A percentile compares a stretch with the other conserved stretches of the same genome.
phyloP scores from a whole-genome alignment of 2,113 vertebrate genomes.

The Sula dactylatra region DNA sequence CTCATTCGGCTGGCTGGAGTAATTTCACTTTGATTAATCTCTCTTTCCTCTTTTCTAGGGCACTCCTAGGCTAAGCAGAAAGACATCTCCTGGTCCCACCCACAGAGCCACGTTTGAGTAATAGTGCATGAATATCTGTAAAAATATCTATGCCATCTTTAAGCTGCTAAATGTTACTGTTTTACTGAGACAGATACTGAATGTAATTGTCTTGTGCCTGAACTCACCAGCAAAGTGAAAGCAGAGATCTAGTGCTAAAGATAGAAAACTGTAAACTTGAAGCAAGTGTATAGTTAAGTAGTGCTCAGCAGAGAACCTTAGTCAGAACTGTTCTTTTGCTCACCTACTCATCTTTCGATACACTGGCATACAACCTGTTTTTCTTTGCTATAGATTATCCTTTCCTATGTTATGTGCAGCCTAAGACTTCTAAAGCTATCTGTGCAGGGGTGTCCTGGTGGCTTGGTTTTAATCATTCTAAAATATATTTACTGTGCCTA shows the following conservation, averaged over 20 bases:
- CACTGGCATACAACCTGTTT: neutral
- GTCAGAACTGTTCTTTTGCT: neutral
- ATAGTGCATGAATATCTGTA: constrained; percentile 29
- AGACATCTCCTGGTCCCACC: constrained; percentile 88
- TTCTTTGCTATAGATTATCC: constrained; percentile 11
- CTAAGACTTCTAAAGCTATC: neutral
- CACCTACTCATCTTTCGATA: neutral
- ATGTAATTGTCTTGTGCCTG: constrained; percentile 79
- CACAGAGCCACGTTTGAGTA: constrained; percentile 87
- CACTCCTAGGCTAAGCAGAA: constrained; percentile 90
- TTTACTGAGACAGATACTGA: constrained; percentile 80
- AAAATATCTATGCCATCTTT: constrained; percentile 43
- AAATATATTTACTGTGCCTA: constrained; percentile 39
- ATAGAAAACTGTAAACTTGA: constrained; percentile 38
- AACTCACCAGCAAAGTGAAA: constrained; percentile 76
- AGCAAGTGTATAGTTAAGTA: constrained; percentile 1
- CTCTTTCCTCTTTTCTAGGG: constrained; percentile 74
- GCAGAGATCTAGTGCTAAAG: constrained; percentile 35
- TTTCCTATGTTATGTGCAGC: constrained; percentile 3
- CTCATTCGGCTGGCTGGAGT: neutral
- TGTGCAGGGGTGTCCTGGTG: neutral
- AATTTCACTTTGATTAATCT: neutral
- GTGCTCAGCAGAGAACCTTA: neutral
- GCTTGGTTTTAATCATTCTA: constrained; percentile 12
- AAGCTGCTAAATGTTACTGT: constrained; percentile 81